Percentiles rank a stretch among this genome's conserved stretches.
Evolutionary conservation across 35 echinoderm and acorn worm genomes (phyloP).

Genomic region (Lytechinus pictus): DNA sequence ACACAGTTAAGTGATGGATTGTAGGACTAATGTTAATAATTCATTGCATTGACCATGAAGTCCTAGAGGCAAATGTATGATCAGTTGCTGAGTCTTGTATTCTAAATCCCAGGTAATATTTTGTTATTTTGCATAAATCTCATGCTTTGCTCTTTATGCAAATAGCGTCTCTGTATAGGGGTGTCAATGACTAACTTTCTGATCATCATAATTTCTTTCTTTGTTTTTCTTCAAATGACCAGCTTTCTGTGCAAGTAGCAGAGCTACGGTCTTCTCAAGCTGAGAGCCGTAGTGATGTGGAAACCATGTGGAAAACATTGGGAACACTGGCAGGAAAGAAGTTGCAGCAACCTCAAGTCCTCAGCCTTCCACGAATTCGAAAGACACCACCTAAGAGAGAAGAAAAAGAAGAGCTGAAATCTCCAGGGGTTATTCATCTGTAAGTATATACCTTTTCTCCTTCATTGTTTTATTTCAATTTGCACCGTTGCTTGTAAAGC

Average conservation of each 20-base stretch:
- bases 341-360: conserved; percentile 72
- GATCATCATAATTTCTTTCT: too few relatives aligned
- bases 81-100: too few relatives aligned
- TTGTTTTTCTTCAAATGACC: background rate
- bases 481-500: too few relatives aligned
- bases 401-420: conserved; percentile 70
- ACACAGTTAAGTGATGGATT: too few relatives aligned
- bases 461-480: background rate
- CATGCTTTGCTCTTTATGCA: too few relatives aligned
- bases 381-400: conserved; percentile 80
- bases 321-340: conserved; percentile 66
- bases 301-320: conserved; percentile 83
- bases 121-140: too few relatives aligned
- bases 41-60: too few relatives aligned
- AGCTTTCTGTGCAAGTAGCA: conserved; percentile 81
- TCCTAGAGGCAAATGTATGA: too few relatives aligned
- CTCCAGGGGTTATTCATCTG: conserved; percentile 80
- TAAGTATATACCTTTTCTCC: conserved; percentile 50
- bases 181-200: too few relatives aligned
- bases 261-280: conserved; percentile 53
- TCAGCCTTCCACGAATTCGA: conserved; percentile 67
- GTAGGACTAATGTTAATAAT: too few relatives aligned
- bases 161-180: too few relatives aligned
- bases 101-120: too few relatives aligned
- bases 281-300: conserved; percentile 61